These are phyloP conservation scores for Drepana arcuata DNA, from an alignment of 1,140 invertebrate species.

Conservation along the genomic window DNA sequence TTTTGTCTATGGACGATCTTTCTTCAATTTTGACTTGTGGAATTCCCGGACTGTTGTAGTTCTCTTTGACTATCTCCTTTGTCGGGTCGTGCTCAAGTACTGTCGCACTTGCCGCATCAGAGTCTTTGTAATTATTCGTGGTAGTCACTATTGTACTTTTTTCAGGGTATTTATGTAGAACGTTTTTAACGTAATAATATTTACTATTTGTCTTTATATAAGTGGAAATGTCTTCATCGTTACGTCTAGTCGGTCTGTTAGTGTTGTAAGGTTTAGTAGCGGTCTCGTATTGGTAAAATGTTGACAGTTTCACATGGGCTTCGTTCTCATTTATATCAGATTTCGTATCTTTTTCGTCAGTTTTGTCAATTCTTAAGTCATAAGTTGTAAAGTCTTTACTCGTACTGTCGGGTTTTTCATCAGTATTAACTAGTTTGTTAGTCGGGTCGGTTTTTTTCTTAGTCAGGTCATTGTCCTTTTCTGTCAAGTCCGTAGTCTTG, in stretches of 20 bases:
- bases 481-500: too few species aligned
- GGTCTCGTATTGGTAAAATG: slow-evolving; percentile 53
- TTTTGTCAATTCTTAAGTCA: slow-evolving; percentile 17
- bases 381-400: slow-evolving; percentile 54
- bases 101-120: too few species aligned
- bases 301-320: slow-evolving; percentile 49
- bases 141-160: slow-evolving; percentile 27
- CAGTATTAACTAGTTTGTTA: slow-evolving; percentile 9
- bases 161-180: slow-evolving; percentile 65
- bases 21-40: slow-evolving; percentile 43
- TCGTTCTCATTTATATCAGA: too few species aligned
- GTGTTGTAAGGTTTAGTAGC: slow-evolving; percentile 52
- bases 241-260: slow-evolving; percentile 47
- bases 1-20: slow-evolving; percentile 40
- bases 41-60: slow-evolving; percentile 36
- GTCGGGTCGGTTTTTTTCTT: slow-evolving; percentile 11
- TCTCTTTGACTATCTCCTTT: slow-evolving; percentile 31
- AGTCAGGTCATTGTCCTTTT: too few species aligned
- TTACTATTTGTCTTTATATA: slow-evolving; percentile 33
- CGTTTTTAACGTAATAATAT: slow-evolving; percentile 73
- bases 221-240: slow-evolving; percentile 33
- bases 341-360: slow-evolving; percentile 14
- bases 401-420: slow-evolving; percentile 21
- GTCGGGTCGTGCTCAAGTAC: too few species aligned
- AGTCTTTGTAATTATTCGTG: too few species aligned